Base-by-base conservation (phyloP, 2,888 invertebrate genomes). In the Nycteola revayana region DNA sequence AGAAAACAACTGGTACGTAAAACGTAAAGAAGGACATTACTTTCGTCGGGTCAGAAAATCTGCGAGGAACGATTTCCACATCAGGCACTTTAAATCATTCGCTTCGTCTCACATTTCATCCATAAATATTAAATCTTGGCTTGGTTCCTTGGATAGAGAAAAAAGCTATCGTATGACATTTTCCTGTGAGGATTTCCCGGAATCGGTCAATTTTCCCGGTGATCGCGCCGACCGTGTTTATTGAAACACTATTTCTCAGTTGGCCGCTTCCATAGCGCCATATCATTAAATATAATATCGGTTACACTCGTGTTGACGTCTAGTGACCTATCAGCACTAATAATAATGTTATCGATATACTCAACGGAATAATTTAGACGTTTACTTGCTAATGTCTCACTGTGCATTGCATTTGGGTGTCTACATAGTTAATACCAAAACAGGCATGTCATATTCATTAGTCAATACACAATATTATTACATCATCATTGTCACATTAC, bases 61-160 rank as follows among this genome's bases (percentile, higher is more conserved):
- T 83, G 79, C 77, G 79, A 80, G 70, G 67, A 81, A 79, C 81
- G 73, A 83, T 86, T 87, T 85, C 78, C 83, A 85, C 87, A 80
- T 87, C 81, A 81, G 80, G 80, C 80, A 83, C 78, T 86, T 85
- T 84, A 86, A 86, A 87, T 88, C 87, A 86, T 85, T 61, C 81
- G 85, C 85, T 77, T 68, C 75, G 85, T 77, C 76, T 85, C 82
- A 88, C 84, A 84, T 84, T 86, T 85, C 84, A 81, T 81, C 86
- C 80, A 86, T 88, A 87, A 87, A 87, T 87, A 86, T 86, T 86
- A 87, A 87, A 86, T 82, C 79, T 81, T 76, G 76, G 74, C 76
- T 76, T 68, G 76, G 79, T 73, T 74, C 70, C 66, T 66, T 68
- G 71, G 68, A 77, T 75, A 79, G 78, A 80, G 82, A 80, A 81